These are phyloP conservation scores for Nebria brevicollis DNA, from an alignment of 2,888 invertebrate genomes.

Conservation along the genomic window DNA sequence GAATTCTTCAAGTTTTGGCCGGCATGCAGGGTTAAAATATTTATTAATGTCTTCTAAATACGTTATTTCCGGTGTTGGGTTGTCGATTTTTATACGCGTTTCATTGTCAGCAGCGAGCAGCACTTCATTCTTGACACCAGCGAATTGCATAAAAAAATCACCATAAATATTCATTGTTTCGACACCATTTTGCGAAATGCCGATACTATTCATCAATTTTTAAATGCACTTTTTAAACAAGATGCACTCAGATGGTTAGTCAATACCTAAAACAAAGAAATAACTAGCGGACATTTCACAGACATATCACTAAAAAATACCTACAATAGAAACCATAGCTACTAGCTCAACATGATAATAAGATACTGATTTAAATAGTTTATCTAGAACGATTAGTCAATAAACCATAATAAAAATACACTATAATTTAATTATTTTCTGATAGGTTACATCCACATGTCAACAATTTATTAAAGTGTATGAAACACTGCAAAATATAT, in stretches of 20 bases:
- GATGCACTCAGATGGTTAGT: not conserved
- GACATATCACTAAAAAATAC: not conserved
- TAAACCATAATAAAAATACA: conserved; percentile 5
- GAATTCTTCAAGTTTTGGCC: conserved; percentile 32
- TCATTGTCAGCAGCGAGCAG: conserved; percentile 24
- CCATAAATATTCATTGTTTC: conserved; percentile 44
- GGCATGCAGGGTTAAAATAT: conserved; percentile 32
- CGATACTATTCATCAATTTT: too few species aligned
- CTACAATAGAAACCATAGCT: not conserved
- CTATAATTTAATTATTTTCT: conserved; percentile 31
- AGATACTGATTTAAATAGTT: not conserved
- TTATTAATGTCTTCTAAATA: conserved; percentile 33
- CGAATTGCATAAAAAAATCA: conserved; percentile 45
- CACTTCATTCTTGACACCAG: conserved; percentile 42
- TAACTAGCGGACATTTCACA: not conserved
- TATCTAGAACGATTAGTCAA: not conserved
- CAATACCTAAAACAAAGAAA: not conserved
- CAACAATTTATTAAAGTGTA: conserved; percentile 17
- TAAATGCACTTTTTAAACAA: not conserved
- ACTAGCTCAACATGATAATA: not conserved
- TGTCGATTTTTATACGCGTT: conserved; percentile 34
- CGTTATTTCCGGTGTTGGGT: conserved; percentile 22
- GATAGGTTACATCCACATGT: conserved; percentile 46
- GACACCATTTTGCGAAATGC: conserved; percentile 33
- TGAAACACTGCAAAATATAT: conserved; percentile 19